Base-by-base conservation (phyloP, 2,888 invertebrate genomes). In the Lycia hirtaria region DNA sequence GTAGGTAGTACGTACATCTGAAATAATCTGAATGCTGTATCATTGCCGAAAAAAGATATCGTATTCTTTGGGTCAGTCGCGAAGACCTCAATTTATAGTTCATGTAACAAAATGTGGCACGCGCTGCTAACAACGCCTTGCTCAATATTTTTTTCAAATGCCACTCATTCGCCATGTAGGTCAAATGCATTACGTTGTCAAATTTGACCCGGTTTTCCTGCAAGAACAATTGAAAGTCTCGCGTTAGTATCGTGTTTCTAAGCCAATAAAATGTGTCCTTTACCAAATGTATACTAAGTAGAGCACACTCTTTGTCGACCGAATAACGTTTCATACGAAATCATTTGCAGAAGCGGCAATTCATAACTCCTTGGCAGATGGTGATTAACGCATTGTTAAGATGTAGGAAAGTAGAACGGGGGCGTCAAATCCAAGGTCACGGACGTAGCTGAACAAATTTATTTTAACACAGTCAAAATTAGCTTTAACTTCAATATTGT, bases 361-460 rank as follows among this genome's bases (percentile, higher is more conserved):
- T 69, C 60, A 60, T 67, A 61, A 67, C 62, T 74, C 71, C 70
- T 74, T 74, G 78, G 77, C 81, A 78, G 78, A 78, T 82, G 75
- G 81, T 87, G 82, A 85, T 87, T 85, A 84, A 85, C 74, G 78
- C 76, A 84, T 87, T 86, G 85, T 86, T 83, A 81, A 86, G 83
- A 88, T 83, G 81, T 87, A 83, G 82, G 78, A 87, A 88, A 88
- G 86, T 88, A 84, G 88, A 85, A 88, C 87, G 72, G 88, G 88
- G 87, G 87, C 87, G 82, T 83, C 80, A 81, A 82, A 81, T 81
- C 75, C 85, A 88, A 88, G 89, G 89, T 80, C 76, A 77, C 69
- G 77, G 75, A 83, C 78, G 79, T 80, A 76, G 78, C 82, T 79
- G 77, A 82, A 83, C 83, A 81, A 84, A 87, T 83, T 80, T 81